Percentiles rank a stretch among this genome's conserved stretches.
These are phyloP conservation scores for Chaetodon trifascialis DNA, from an alignment of 2,113 vertebrate species.

Conservation along the genomic window DNA sequence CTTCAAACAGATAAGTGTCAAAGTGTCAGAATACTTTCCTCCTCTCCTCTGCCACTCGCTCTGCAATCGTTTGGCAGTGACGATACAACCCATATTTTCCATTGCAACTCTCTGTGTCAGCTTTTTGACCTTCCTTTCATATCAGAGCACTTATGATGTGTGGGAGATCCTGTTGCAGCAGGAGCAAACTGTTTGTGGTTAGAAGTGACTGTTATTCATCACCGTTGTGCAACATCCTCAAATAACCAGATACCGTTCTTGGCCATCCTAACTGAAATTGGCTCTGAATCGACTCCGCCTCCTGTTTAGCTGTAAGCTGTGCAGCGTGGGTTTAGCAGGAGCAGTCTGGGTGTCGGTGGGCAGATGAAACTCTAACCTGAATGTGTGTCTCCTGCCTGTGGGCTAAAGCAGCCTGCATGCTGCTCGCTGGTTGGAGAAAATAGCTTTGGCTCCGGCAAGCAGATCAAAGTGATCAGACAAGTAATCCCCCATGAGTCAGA, in stretches of 20 bases:
- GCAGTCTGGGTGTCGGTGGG: constrained; percentile 49
- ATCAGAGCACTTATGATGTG: constrained; percentile 54
- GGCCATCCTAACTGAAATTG: constrained; percentile 72
- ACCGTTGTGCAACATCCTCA: constrained; percentile 80
- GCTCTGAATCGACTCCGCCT: constrained; percentile 52
- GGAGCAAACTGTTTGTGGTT: constrained; percentile 79
- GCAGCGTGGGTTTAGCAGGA: constrained; percentile 44
- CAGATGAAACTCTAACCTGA: constrained; percentile 63
- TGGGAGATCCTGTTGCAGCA: constrained; percentile 74
- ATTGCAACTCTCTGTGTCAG: constrained; percentile 11
- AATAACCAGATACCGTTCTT: constrained; percentile 65
- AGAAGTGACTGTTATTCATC: constrained; percentile 74
- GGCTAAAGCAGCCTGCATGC: constrained; percentile 58
- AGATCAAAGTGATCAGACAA: constrained; percentile 82
- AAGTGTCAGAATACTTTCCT: constrained; percentile 27
- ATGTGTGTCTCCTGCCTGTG: constrained; percentile 55
- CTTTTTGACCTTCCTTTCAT: constrained; percentile 37
- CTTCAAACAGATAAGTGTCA: constrained; percentile 41
- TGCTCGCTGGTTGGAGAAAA: constrained; percentile 69
- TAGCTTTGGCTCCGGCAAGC: constrained; percentile 69
- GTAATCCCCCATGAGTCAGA: constrained; percentile 83
- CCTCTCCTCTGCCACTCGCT: constrained; percentile 7
- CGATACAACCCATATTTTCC: constrained; percentile 20
- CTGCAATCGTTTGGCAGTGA: constrained; percentile 3
- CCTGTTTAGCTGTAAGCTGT: constrained; percentile 41